Percentiles rank a stretch among this genome's conserved stretches.
phyloP scores from a whole-genome alignment of 2,113 vertebrate genomes.

The Clarias macrocephalus region DNA sequence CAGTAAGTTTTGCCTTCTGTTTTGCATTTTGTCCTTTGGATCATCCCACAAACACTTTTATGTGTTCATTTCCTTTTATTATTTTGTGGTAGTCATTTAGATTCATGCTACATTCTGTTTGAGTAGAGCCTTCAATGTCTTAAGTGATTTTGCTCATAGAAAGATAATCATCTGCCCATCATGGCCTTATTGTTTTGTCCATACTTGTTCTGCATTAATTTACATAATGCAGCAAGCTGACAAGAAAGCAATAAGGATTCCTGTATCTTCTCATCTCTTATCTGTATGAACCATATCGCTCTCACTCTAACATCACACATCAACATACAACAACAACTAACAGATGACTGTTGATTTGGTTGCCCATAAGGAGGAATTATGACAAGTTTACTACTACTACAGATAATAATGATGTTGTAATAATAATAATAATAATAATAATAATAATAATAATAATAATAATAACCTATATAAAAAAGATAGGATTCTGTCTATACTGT shows the following conservation, averaged over 20 bases:
- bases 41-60: constrained; percentile 4
- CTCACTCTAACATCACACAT: not conserved
- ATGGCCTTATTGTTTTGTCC: not conserved
- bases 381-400: not conserved
- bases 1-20: not conserved
- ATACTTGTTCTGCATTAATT: not conserved
- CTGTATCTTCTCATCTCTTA: not conserved
- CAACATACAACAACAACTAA: not conserved
- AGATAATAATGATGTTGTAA: not conserved
- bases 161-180: constrained; percentile 14
- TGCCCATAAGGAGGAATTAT: constrained; percentile 20
- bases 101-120: not conserved
- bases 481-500: no score
- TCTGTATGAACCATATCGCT: not conserved
- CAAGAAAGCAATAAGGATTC: not conserved
- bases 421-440: not conserved
- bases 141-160: constrained; percentile 6
- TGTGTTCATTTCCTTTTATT: not conserved
- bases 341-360: constrained; percentile 12
- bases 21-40: constrained; percentile 11
- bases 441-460: no score
- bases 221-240: not conserved
- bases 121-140: not conserved
- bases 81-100: constrained; percentile 8
- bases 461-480: no score